Evolutionary conservation across 2,888 invertebrate species (phyloP).

Genomic region (Trichopoda pennipes): DNA sequence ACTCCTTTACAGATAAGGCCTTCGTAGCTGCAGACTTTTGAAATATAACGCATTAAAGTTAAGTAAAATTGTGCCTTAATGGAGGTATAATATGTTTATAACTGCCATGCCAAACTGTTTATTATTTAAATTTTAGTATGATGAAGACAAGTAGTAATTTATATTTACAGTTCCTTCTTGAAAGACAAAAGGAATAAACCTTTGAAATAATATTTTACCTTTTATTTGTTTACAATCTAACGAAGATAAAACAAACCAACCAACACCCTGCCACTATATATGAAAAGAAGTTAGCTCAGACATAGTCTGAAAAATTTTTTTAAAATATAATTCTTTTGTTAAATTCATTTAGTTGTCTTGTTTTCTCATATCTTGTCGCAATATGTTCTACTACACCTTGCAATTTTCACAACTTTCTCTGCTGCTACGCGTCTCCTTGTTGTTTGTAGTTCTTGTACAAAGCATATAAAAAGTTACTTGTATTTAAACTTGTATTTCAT

Average conservation of each 20-base stretch:
- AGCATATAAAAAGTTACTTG: neutral
- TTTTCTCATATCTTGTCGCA: conserved; percentile 4
- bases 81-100: conserved; percentile 1
- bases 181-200: neutral
- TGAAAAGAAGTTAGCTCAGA: neutral
- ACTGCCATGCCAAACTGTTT: neutral
- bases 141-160: conserved; percentile 7
- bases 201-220: no score
- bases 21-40: no score
- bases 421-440: neutral
- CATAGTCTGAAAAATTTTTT: conserved; percentile 27
- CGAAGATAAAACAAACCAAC: conserved; percentile 25
- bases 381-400: conserved; percentile 35
- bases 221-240: neutral
- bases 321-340: conserved; percentile 45
- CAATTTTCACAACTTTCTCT: conserved; percentile 9
- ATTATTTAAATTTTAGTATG: conserved; percentile 6
- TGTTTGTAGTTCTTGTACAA: neutral
- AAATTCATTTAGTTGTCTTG: conserved; percentile 16
- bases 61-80: conserved; percentile 20
- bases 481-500: conserved; percentile 43
- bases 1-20: no score
- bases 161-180: conserved; percentile 9
- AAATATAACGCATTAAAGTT: no score
- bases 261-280: conserved; percentile 5